Percentiles rank a stretch among this genome's conserved stretches.
Conservation (phyloP, 1,140 invertebrate genomes). For the Orchestia grillus region DNA sequence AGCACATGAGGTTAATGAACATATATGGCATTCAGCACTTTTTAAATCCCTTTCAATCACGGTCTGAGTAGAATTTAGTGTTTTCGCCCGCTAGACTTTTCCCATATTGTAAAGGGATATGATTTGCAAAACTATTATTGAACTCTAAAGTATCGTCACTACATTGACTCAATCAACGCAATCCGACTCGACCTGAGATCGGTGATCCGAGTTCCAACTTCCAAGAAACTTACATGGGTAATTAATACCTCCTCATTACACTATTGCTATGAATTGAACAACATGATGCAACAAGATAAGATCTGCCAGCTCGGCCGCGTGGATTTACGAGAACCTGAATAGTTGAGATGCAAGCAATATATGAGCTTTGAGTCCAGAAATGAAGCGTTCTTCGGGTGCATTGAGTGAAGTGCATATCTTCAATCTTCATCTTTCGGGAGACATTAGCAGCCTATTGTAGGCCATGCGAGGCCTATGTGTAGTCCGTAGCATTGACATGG, state of each 20-base stretch:
- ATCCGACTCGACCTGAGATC: not conserved
- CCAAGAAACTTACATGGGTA: not conserved
- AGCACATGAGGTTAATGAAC: too few species aligned
- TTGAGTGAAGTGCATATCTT: not conserved
- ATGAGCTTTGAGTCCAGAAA: not conserved
- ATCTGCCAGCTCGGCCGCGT: not conserved
- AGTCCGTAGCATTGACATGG: not conserved
- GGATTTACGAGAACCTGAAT: not conserved
- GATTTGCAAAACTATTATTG: not conserved
- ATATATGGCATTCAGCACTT: too few species aligned
- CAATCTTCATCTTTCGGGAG: not conserved
- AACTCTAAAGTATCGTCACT: not conserved
- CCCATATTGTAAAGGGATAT: too few species aligned
- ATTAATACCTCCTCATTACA: not conserved
- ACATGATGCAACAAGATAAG: not conserved
- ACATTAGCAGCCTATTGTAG: not conserved
- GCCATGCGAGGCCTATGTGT: not conserved
- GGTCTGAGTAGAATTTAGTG: too few species aligned
- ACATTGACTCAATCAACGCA: not conserved
- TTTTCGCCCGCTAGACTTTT: too few species aligned
- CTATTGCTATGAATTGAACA: not conserved
- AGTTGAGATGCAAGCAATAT: not conserved
- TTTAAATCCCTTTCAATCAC: too few species aligned
- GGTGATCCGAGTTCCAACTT: not conserved
- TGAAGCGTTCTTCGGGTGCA: not conserved